phyloP scores from a whole-genome alignment of 2,113 vertebrate species.

The Bubo scandiacus region DNA sequence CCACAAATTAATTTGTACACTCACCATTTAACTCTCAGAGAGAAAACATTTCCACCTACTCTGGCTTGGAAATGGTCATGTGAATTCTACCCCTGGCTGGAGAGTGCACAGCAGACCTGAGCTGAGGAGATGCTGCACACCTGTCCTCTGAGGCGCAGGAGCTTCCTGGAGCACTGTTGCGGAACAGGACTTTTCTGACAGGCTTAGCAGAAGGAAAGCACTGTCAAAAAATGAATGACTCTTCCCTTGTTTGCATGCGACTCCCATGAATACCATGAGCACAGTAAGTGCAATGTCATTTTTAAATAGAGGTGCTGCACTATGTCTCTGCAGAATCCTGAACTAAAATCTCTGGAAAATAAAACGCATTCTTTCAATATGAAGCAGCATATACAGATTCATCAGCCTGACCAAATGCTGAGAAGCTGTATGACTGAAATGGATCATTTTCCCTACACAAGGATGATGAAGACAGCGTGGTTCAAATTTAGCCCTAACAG shows the following conservation, averaged over 20 bases:
- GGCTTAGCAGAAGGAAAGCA: background rate
- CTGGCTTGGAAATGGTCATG: rapidly evolving
- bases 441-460: background rate
- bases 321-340: background rate
- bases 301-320: background rate
- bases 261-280: background rate
- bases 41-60: background rate
- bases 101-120: too few species aligned
- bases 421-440: background rate
- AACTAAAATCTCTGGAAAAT: background rate
- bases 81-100: background rate
- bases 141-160: background rate
- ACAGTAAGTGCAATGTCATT: background rate
- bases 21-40: background rate
- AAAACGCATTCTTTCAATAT: background rate
- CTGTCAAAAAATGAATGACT: rapidly evolving
- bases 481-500: background rate
- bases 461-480: background rate
- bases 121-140: background rate
- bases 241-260: background rate
- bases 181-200: background rate
- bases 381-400: background rate
- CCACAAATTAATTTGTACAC: background rate
- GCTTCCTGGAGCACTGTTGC: background rate
- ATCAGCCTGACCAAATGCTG: background rate